Percentiles rank a stretch among this genome's conserved stretches.
Evolutionary conservation across 2,113 vertebrate genomes (phyloP).

Genomic region (Pristiophorus japonicus): DNA sequence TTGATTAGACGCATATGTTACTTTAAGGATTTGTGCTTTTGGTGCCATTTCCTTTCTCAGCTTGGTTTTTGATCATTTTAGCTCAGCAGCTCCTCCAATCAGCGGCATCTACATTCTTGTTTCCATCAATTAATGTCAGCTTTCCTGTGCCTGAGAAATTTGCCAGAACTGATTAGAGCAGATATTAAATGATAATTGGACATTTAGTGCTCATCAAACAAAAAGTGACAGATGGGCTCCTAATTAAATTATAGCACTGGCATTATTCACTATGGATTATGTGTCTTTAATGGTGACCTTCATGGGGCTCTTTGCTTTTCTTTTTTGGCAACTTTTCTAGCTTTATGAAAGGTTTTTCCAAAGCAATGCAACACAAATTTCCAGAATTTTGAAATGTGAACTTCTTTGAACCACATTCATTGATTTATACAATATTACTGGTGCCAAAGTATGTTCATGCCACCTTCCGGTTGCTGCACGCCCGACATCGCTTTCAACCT

Average conservation of each 20-base stretch:
- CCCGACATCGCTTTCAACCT: slow-evolving; percentile 42
- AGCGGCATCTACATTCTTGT: slow-evolving; percentile 39
- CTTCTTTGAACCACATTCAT: slow-evolving; percentile 39
- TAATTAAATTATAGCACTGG: slow-evolving; percentile 99
- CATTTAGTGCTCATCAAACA: slow-evolving; percentile 97
- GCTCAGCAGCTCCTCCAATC: slow-evolving; percentile 27
- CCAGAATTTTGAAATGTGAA: not conserved
- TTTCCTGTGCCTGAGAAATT: slow-evolving; percentile 77
- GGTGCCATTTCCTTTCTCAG: not conserved
- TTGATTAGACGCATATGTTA: slow-evolving; percentile 5
- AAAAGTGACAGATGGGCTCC: slow-evolving; percentile 97
- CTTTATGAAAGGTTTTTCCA: not conserved
- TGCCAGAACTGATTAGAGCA: slow-evolving; percentile 98
- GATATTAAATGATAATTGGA: slow-evolving; percentile 99
- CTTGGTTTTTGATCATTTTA: not conserved
- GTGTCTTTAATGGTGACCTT: slow-evolving; percentile 75
- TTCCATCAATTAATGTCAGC: slow-evolving; percentile 74
- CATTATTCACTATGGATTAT: slow-evolving; percentile 80
- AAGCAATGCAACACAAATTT: not conserved
- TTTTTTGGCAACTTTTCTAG: slow-evolving; percentile 38
- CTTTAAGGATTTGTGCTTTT: not conserved
- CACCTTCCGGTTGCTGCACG: slow-evolving; percentile 46
- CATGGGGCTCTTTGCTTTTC: slow-evolving; percentile 64
- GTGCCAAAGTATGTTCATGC: slow-evolving; percentile 30
- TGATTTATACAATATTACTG: slow-evolving; percentile 42